phyloP scores from a whole-genome alignment of 2,113 vertebrate genomes.

The Phrynosoma blainvillii region DNA sequence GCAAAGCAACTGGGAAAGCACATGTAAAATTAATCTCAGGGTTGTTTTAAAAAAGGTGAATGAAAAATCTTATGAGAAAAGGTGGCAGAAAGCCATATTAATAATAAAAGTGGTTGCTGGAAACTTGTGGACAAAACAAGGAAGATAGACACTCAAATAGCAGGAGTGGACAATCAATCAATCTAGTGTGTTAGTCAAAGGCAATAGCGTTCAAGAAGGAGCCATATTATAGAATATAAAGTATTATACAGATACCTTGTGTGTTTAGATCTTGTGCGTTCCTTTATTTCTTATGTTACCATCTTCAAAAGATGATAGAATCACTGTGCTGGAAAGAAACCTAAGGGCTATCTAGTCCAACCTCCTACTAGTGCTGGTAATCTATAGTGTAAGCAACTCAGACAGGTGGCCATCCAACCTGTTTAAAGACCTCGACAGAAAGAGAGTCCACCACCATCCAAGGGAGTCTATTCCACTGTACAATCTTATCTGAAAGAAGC shows the following conservation, averaged over 20 bases:
- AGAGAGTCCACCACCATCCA: no score
- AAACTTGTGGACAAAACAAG: slow-evolving; percentile 41
- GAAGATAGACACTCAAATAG: slow-evolving; percentile 30
- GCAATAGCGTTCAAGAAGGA: neutral
- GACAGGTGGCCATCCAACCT: no score
- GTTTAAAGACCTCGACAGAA: no score
- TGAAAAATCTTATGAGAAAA: slow-evolving; percentile 44
- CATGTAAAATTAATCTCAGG: slow-evolving; percentile 53
- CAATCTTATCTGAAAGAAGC: no score
- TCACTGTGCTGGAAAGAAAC: no score
- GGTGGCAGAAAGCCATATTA: slow-evolving; percentile 24
- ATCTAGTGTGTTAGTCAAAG: slow-evolving; percentile 23
- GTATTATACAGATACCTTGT: neutral
- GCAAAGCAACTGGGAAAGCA: slow-evolving; percentile 36
- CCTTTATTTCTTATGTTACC: neutral
- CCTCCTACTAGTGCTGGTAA: no score
- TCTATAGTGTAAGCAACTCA: no score
- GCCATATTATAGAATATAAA: neutral
- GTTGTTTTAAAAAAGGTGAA: slow-evolving; percentile 37
- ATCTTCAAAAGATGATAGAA: neutral
- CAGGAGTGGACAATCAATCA: slow-evolving; percentile 8
- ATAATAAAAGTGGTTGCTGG: slow-evolving; percentile 28
- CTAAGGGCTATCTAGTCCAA: no score
- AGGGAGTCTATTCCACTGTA: no score
- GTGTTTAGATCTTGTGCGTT: neutral